phyloP scores from a whole-genome alignment of 30 jellyfish, hydroid and myxozoan species.

The Pseudorhiza aurosa region DNA sequence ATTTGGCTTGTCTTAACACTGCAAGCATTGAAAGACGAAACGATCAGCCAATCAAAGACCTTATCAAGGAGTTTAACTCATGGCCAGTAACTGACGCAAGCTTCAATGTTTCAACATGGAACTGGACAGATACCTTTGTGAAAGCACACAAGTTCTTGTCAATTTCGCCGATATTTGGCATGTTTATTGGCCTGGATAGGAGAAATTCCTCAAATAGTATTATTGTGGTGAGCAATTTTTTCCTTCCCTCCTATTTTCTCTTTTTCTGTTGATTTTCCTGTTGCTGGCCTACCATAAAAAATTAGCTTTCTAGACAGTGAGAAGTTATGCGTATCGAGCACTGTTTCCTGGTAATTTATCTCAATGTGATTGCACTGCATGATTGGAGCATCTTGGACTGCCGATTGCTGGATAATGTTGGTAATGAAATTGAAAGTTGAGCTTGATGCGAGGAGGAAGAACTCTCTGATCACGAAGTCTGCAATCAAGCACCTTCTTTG shows the following conservation, averaged over 20 bases:
- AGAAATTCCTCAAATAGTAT: constrained; percentile 76
- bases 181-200: constrained; percentile 86
- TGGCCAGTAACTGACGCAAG: constrained; percentile 94
- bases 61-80: constrained; percentile 72
- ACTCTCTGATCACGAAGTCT: no score
- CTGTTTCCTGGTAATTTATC: not conserved
- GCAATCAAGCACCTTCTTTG: no score
- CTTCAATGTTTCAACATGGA: constrained; percentile 75
- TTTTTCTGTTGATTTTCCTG: not conserved
- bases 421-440: no score
- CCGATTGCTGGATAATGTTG: no score
- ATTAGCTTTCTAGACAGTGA: no score
- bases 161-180: constrained; percentile 78
- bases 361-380: not conserved
- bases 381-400: no score
- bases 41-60: constrained; percentile 81
- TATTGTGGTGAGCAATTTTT: constrained; percentile 64
- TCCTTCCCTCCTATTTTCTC: not conserved
- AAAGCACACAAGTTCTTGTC: constrained; percentile 67
- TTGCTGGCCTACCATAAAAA: not conserved
- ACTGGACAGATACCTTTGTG: constrained; percentile 65
- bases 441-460: no score
- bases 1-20: constrained; percentile 81
- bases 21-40: constrained; percentile 66
- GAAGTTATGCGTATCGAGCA: no score